Percentiles rank a stretch among this genome's conserved stretches.
phyloP scores from a whole-genome alignment of 2,113 vertebrate species.

The Daphoenositta chrysoptera region DNA sequence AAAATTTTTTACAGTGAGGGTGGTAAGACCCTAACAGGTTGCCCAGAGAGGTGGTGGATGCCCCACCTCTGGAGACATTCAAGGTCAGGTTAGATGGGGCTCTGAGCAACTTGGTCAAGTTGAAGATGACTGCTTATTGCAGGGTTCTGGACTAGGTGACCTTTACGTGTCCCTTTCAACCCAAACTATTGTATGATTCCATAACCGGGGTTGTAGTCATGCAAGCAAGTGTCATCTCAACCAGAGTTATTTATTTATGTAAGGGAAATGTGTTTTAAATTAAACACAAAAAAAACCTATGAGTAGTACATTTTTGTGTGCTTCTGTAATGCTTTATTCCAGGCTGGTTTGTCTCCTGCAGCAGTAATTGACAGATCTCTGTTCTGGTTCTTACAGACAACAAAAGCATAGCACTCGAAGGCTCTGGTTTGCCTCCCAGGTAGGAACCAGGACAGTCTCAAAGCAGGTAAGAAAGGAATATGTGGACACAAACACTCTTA shows the following conservation, averaged over 20 bases:
- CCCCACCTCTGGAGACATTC: neutral
- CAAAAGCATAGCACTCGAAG: slow-evolving; percentile 82
- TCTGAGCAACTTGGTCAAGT: neutral
- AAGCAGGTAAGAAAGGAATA: slow-evolving; percentile 75
- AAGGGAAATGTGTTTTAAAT: neutral
- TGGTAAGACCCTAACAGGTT: neutral
- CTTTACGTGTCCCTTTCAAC: neutral
- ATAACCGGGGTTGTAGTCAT: neutral
- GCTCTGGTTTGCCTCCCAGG: slow-evolving; percentile 83
- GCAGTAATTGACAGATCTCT: neutral
- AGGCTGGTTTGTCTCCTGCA: neutral
- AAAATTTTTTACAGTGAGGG: neutral
- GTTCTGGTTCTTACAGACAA: slow-evolving; percentile 74
- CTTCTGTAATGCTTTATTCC: neutral
- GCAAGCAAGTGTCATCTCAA: neutral
- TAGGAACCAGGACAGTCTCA: slow-evolving; percentile 87
- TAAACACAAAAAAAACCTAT: neutral
- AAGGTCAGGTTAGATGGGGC: neutral
- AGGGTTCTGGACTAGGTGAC: neutral
- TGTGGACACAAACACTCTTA: neutral
- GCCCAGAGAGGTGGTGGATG: neutral
- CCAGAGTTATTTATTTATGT: neutral
- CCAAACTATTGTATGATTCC: neutral
- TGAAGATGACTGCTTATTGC: neutral
- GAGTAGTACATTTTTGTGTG: neutral